Base-by-base conservation (phyloP, 2,888 invertebrate species). In the Ophioninae sp. region DNA sequence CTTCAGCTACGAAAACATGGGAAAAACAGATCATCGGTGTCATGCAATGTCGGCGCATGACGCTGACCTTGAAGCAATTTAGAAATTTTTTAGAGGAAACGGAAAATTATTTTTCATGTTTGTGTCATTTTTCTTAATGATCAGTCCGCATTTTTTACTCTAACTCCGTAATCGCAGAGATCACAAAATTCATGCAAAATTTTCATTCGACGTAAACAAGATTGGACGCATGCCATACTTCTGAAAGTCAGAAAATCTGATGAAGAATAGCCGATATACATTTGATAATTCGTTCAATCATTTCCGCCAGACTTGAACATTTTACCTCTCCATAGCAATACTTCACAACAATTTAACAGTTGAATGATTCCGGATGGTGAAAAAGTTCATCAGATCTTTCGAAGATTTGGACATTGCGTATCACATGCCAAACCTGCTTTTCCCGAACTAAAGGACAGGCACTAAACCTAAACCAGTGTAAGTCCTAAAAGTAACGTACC, bases 351-450 rank as follows among this genome's bases (percentile, higher is more conserved):
- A n/a, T 65, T 20, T 30, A 2, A n/a, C 1, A n/a, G 37, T 39
- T 41, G 5, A n/a, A 20, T 58, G 1, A 30, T 6, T 17, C 8
- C 30, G 30, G 58, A 13, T 3, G 23, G 7, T 37, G 0, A 17
- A 17, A 51, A 51, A 17, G 51, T 51, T 51, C 5, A 51, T 51
- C 51, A 17, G 13, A 0, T 51, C 8, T 51, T 23, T 61, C 9
- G 9, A 23, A 39, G 56, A 65, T 75, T 64, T 22, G 13, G 37
- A 17, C 39, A 65, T 44, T 23, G 23, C 17, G 37, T 17, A 39
- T 63, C 56, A 30, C 63, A 65, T 65, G 64, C 65, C 9, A 10
- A 76, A 76, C 67, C 76, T 67, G 59, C 67, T 76, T 65, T 76
- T 58, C n/a, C 22, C 8, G 44, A 7, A 23, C 37, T 68, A 61